phyloP scores from a whole-genome alignment of 2,888 invertebrate genomes.

The Acanthosepion pharaonis region DNA sequence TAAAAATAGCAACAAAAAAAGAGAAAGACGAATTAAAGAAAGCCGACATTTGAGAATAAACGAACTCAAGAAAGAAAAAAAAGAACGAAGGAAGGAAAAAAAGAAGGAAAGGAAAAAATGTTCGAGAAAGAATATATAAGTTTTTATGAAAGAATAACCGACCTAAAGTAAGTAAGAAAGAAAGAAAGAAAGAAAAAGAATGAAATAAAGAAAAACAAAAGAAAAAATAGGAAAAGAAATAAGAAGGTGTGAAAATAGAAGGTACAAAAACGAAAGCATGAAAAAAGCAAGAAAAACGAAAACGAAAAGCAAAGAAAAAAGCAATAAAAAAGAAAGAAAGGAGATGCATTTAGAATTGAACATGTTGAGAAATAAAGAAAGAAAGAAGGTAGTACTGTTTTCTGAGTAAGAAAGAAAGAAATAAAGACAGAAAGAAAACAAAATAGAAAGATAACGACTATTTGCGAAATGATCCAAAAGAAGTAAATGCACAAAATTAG shows the following conservation, averaged over 20 bases:
- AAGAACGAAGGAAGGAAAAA: neutral
- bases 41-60: neutral
- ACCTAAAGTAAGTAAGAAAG: neutral
- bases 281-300: neutral
- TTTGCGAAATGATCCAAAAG: too few species aligned
- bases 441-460: neutral
- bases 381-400: neutral
- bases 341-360: neutral
- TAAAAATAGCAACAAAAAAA: too few species aligned
- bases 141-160: neutral
- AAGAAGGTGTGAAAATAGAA: neutral
- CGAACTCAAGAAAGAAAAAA: neutral
- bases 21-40: neutral
- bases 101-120: neutral
- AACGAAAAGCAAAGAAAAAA: neutral
- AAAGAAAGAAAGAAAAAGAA: neutral
- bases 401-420: neutral
- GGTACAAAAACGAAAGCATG: neutral
- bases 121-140: too few species aligned
- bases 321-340: neutral
- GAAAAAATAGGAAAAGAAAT: neutral
- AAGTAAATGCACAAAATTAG: too few species aligned
- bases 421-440: neutral
- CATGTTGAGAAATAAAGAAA: neutral
- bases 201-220: neutral